These are phyloP conservation scores for Palaemon carinicauda DNA, from an alignment of 1,140 invertebrate species.

Conservation along the genomic window DNA sequence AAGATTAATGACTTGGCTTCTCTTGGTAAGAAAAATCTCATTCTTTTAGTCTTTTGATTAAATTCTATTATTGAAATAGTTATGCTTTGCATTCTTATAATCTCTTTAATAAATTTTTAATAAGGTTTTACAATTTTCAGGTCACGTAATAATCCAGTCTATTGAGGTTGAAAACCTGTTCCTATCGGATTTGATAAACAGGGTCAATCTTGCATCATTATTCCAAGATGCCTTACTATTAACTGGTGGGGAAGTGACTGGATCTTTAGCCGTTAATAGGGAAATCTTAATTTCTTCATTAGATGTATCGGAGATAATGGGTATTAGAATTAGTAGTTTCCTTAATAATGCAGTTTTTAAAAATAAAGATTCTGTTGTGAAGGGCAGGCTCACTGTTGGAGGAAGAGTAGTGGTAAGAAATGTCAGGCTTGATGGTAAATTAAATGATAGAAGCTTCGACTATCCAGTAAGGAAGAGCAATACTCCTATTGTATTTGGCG, in stretches of 20 bases:
- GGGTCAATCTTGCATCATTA: slow-evolving; percentile 2
- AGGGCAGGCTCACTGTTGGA: neutral
- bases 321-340: neutral
- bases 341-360: neutral
- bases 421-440: neutral
- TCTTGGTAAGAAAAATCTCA: slow-evolving; percentile 3
- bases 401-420: neutral
- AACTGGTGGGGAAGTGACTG: neutral
- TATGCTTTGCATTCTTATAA: no score
- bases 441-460: neutral
- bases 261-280: slow-evolving; percentile 7
- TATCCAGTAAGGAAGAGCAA: slow-evolving; percentile 5
- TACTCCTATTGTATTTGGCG: neutral
- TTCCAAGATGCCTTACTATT: neutral
- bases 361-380: neutral
- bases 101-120: no score
- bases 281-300: slow-evolving; percentile 11
- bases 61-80: no score
- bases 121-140: no score
- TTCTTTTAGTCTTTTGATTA: no score
- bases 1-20: neutral
- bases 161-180: neutral
- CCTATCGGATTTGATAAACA: neutral
- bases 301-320: neutral
- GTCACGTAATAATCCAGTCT: neutral